Percentiles rank a stretch among this genome's conserved stretches.
phyloP scores from a whole-genome alignment of 2,797 vertebrate genomes.

The Neomorphus geoffroyi region DNA sequence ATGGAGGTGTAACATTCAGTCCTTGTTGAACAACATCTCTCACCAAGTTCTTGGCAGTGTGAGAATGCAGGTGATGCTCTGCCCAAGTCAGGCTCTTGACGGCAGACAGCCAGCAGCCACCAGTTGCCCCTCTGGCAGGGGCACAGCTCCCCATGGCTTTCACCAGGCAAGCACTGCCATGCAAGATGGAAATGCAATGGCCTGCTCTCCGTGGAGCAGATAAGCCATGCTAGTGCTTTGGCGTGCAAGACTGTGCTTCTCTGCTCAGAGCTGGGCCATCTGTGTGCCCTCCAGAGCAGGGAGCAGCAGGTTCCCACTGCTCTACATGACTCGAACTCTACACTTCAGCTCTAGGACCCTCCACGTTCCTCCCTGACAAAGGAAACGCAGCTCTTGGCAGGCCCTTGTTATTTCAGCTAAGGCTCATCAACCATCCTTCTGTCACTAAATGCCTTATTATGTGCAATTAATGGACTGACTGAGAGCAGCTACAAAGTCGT shows the following conservation, averaged over 20 bases:
- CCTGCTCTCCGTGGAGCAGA: fast-evolving
- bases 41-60: not conserved
- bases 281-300: fast-evolving
- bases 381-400: slow-evolving; percentile 65
- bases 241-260: not conserved
- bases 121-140: too few relatives aligned
- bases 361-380: slow-evolving; percentile 48
- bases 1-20: not conserved
- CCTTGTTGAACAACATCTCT: not conserved
- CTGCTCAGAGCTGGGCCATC: not conserved
- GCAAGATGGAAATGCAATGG: not conserved
- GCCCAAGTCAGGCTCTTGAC: fast-evolving
- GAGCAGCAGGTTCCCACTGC: not conserved
- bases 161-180: fast-evolving
- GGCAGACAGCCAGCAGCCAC: not conserved
- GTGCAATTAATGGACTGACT: slow-evolving; percentile 76
- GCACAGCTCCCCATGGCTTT: not conserved
- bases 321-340: fast-evolving
- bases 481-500: slow-evolving; percentile 73
- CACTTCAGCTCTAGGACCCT: not conserved
- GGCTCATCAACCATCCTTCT: slow-evolving; percentile 74
- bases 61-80: not conserved
- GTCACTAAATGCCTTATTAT: slow-evolving; percentile 77
- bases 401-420: slow-evolving; percentile 69
- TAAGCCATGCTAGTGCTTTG: not conserved